Conservation (phyloP, 2,113 vertebrate genomes). For the Todiramphus chloris region DNA sequence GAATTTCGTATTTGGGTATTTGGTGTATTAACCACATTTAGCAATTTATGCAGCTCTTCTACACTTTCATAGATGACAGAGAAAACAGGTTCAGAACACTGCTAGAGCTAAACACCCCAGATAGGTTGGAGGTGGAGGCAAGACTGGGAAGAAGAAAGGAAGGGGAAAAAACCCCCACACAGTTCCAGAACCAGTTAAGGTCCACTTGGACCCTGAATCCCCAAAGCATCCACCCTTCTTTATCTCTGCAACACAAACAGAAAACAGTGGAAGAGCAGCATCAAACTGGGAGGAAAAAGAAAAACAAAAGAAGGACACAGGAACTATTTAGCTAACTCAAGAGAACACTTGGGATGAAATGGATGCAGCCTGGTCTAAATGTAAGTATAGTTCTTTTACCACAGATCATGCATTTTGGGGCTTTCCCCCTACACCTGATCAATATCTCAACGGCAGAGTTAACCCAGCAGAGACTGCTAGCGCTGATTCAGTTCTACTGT, state of each 20-base stretch:
- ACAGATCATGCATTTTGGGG: not conserved
- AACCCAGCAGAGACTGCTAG: not conserved
- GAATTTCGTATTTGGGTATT: not conserved
- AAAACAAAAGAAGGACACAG: not conserved
- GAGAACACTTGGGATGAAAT: not conserved
- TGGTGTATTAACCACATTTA: not conserved
- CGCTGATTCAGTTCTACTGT: not conserved
- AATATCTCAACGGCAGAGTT: not conserved
- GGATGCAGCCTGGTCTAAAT: not conserved
- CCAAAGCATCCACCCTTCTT: not conserved
- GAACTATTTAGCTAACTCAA: not conserved
- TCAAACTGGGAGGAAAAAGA: not conserved
- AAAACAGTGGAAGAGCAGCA: not conserved
- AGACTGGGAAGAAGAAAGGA: not conserved
- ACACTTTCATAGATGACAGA: not conserved
- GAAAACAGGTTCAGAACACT: not conserved
- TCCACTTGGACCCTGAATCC: not conserved
- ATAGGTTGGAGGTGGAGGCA: accelerated
- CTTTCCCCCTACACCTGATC: not conserved
- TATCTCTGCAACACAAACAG: not conserved
- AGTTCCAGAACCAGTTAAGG: not conserved
- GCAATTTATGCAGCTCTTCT: not conserved
- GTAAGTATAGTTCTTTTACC: not conserved
- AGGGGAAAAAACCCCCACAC: not conserved
- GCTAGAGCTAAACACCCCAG: not conserved